Conservation (phyloP, 1,140 invertebrate genomes). For the Brachystomella parvula region DNA sequence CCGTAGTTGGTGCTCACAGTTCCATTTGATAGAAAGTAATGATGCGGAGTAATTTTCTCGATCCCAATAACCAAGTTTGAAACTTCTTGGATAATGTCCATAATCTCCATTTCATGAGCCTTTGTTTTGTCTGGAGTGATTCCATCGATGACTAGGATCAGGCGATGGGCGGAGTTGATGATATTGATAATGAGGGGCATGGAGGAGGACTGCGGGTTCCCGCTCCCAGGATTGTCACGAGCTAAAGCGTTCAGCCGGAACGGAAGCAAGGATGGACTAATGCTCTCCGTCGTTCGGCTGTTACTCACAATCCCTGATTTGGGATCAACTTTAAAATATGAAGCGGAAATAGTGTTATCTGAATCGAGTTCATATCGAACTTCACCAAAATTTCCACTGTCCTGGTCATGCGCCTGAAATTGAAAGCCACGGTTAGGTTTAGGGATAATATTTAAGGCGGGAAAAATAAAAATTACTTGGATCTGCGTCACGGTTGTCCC, state of each 20-base stretch:
- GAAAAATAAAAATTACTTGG: slow-evolving; percentile 44
- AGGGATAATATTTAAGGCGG: not conserved
- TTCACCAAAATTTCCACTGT: slow-evolving; percentile 68
- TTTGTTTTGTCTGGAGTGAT: slow-evolving; percentile 62
- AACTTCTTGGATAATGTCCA: slow-evolving; percentile 62
- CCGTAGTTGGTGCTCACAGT: slow-evolving; percentile 61
- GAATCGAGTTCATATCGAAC: slow-evolving; percentile 56
- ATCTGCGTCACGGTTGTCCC: slow-evolving; percentile 66
- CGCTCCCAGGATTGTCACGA: slow-evolving; percentile 56
- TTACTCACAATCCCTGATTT: slow-evolving; percentile 65
- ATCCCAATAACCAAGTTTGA: slow-evolving; percentile 65
- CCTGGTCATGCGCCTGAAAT: slow-evolving; percentile 64
- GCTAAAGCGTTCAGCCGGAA: slow-evolving; percentile 64
- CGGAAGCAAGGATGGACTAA: slow-evolving; percentile 55
- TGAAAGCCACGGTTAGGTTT: slow-evolving; percentile 24
- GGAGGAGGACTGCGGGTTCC: slow-evolving; percentile 46
- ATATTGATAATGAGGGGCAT: slow-evolving; percentile 61
- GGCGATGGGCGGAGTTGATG: slow-evolving; percentile 58
- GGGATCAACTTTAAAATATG: slow-evolving; percentile 63
- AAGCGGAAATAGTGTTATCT: slow-evolving; percentile 40
- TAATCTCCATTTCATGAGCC: slow-evolving; percentile 55
- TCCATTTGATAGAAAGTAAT: slow-evolving; percentile 60
- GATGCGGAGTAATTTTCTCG: slow-evolving; percentile 62
- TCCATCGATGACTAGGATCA: slow-evolving; percentile 67
- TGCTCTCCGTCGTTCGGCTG: slow-evolving; percentile 58